Percentiles rank a stretch among this genome's conserved stretches.
These are phyloP conservation scores for Leptinotarsa defecta DNA, from an alignment of 1,140 invertebrate species.

Conservation along the genomic window DNA sequence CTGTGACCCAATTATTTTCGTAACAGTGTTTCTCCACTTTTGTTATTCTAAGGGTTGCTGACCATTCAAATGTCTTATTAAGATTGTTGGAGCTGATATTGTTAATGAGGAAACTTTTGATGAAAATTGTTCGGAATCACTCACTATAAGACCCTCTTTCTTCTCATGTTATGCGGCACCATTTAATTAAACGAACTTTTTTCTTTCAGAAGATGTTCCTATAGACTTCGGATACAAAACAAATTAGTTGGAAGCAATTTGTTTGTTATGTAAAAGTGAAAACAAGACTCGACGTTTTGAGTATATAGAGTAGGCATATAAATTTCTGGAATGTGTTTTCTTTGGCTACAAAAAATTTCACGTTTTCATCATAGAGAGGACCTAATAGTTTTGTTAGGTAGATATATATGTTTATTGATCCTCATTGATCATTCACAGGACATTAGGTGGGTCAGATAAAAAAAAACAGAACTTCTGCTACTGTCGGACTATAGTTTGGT, in stretches of 20 bases:
- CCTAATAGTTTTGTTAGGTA: too few relatives aligned
- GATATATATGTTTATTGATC: too few relatives aligned
- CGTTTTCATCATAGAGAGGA: too few relatives aligned
- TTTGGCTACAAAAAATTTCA: too few relatives aligned
- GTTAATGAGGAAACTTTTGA: conserved; percentile 28
- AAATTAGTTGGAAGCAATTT: conserved; percentile 1
- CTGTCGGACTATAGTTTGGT: too few relatives aligned
- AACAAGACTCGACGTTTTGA: not conserved
- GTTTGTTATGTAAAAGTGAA: not conserved
- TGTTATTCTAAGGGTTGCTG: conserved; percentile 18
- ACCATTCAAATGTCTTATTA: conserved; percentile 27
- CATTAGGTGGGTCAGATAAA: too few relatives aligned
- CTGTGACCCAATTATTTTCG: conserved; percentile 13
- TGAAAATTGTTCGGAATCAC: conserved; percentile 19
- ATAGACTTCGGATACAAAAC: not conserved
- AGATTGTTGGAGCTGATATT: conserved; percentile 26
- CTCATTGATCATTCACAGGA: too few relatives aligned
- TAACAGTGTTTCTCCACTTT: not conserved
- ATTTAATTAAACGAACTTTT: conserved; percentile 15
- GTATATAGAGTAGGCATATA: too few relatives aligned
- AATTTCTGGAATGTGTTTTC: too few relatives aligned
- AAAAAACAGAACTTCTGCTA: too few relatives aligned
- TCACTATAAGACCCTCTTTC: not conserved
- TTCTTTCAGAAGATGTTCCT: not conserved
- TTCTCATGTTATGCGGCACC: conserved; percentile 1